Evolutionary conservation across 2,113 vertebrate species (phyloP).

Genomic region (Malurus melanocephalus): DNA sequence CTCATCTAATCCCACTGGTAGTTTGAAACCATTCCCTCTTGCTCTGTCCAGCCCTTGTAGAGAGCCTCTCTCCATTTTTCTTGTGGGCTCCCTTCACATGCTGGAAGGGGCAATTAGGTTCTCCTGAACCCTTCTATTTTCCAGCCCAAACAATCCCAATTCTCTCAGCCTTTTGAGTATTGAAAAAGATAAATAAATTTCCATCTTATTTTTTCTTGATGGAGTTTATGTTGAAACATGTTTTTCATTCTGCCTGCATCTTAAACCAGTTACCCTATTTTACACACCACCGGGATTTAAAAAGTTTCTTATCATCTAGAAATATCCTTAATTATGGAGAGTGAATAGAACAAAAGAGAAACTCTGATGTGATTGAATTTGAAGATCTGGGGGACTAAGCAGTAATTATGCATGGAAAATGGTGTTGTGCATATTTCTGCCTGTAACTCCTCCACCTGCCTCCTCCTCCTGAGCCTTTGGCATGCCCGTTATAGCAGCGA

Average conservation of each 20-base stretch:
- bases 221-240: neutral
- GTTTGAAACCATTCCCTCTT: neutral
- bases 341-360: neutral
- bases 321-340: neutral
- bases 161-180: neutral
- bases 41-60: neutral
- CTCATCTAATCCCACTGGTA: neutral
- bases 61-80: neutral
- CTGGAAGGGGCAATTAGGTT: neutral
- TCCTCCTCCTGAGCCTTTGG: neutral
- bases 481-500: neutral
- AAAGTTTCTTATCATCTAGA: neutral
- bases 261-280: neutral
- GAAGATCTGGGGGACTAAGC: neutral
- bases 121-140: neutral
- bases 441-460: neutral
- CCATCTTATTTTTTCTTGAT: neutral
- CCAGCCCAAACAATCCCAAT: neutral
- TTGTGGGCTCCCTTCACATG: neutral
- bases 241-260: neutral
- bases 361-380: neutral
- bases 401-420: neutral
- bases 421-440: neutral
- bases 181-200: neutral
- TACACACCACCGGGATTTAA: neutral